Evolutionary conservation across 2,888 invertebrate genomes (phyloP).

Genomic region (Drosophila eohydei): DNA sequence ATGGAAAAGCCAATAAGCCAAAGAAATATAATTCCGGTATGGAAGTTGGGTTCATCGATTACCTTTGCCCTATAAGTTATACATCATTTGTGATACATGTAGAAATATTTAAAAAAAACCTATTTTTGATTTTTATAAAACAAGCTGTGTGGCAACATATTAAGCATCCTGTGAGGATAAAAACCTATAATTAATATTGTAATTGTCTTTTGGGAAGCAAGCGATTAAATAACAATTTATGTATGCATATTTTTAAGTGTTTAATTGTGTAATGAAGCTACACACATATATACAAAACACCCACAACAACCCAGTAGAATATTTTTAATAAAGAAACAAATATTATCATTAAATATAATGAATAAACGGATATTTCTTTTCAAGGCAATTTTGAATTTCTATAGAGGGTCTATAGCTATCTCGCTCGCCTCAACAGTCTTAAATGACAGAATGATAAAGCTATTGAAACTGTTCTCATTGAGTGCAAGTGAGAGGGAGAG

Average conservation of each 20-base stretch:
- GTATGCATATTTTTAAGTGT: conserved; percentile 36
- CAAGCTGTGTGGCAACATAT: conserved; percentile 59
- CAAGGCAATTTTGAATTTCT: background rate
- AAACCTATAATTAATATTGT: conserved; percentile 24
- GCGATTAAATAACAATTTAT: conserved; percentile 17
- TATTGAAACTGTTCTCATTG: background rate
- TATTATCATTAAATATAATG: conserved; percentile 13
- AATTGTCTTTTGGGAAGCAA: conserved; percentile 16
- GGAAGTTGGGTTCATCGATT: conserved; percentile 13
- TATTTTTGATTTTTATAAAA: conserved; percentile 23
- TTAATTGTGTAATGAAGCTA: conserved; percentile 43
- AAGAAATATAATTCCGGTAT: conserved; percentile 15
- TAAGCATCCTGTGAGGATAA: conserved; percentile 59
- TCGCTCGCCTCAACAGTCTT: background rate
- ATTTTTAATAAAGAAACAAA: conserved; percentile 68
- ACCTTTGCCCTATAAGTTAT: conserved; percentile 37
- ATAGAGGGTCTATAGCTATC: background rate
- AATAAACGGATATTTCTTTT: background rate
- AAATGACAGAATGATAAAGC: background rate
- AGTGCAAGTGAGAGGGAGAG: background rate
- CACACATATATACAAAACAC: conserved; percentile 21
- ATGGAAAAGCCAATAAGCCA: conserved; percentile 29
- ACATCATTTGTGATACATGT: conserved; percentile 55
- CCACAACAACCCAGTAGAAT: conserved; percentile 43
- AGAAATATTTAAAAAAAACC: conserved; percentile 27